These are phyloP conservation scores for Enteromius mattozi DNA, from an alignment of 2,797 vertebrate genomes.

Conservation along the genomic window DNA sequence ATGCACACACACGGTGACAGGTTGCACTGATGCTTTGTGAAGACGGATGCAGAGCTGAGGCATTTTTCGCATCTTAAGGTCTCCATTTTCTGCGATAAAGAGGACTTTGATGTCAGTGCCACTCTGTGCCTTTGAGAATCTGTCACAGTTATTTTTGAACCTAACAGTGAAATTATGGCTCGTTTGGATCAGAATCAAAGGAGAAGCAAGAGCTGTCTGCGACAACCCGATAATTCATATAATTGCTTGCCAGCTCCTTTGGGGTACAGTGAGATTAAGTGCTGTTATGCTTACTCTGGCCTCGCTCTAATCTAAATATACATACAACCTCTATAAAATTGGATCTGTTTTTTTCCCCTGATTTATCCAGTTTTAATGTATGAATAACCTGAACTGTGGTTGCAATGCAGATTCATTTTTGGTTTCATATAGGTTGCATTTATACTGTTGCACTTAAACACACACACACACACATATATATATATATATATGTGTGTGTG, in stretches of 20 bases:
- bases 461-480: too few species aligned
- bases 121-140: slow-evolving; percentile 64
- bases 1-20: slow-evolving; percentile 1
- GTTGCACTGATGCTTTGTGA: slow-evolving; percentile 26
- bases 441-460: not conserved
- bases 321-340: slow-evolving; percentile 7
- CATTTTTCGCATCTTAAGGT: slow-evolving; percentile 44
- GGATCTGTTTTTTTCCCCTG: not conserved
- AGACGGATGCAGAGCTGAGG: slow-evolving; percentile 34
- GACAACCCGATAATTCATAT: slow-evolving; percentile 69
- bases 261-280: slow-evolving; percentile 61
- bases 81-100: slow-evolving; percentile 42
- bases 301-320: slow-evolving; percentile 35
- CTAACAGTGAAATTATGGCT: slow-evolving; percentile 75
- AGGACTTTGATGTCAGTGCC: slow-evolving; percentile 51
- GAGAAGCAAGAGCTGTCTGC: slow-evolving; percentile 68
- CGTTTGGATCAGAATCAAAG: slow-evolving; percentile 68
- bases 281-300: slow-evolving; percentile 51
- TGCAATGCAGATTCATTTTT: not conserved
- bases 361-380: not conserved
- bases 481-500: too few species aligned
- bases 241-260: slow-evolving; percentile 64
- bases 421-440: not conserved
- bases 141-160: slow-evolving; percentile 74
- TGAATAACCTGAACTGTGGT: not conserved